Base-by-base conservation (phyloP, 2,113 vertebrate species). In the Heterotilapia buettikoferi region DNA sequence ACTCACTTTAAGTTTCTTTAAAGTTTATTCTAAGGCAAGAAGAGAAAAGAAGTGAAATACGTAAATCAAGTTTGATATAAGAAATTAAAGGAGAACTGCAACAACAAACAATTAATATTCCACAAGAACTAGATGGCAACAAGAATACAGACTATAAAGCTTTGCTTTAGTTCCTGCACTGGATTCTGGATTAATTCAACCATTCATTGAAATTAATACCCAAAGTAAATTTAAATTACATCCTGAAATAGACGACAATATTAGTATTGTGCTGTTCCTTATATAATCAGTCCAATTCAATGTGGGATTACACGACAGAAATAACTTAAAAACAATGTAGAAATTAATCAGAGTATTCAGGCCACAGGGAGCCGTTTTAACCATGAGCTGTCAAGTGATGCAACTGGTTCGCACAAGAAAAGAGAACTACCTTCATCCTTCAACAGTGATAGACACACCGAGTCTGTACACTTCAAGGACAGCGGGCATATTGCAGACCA, bases 321-420 rank as follows among this genome's bases (percentile, higher is more conserved):
- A 90, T 90, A 85, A 84, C 57, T 40, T 82, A 10, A 71, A 68
- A 82, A 85, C 16, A 80, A 84, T 63, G 66, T 2, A 16, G 40
- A 91, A 88, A 91, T 84, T 13, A 87, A 83, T 90, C n/a, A 7
- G 54, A 86, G 76, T 86, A 80, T 50, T 89, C 76, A 56, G n/a
- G 53, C 57, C 38, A 63, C 57, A 86, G 26, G 45, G 19, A 85
- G 56, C 6, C 8, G 13, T 68, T 68, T 26, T 14, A 80, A 43
- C 18, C 54, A 76, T 29, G 50, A 80, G 43, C 59, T 29, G 82
- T 3, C 38, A 26, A 54, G 53, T 38, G 43, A 52, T 16, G 21
- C 6, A 31, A 38, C 29, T 6, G 12, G 26, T 10, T 80, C 45
- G 10, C 73, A 19, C 4, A 26, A 26, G 5, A 43, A 18, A 40